Evolutionary conservation across 2,113 vertebrate species (phyloP).

Genomic region (Engystomops pustulosus): DNA sequence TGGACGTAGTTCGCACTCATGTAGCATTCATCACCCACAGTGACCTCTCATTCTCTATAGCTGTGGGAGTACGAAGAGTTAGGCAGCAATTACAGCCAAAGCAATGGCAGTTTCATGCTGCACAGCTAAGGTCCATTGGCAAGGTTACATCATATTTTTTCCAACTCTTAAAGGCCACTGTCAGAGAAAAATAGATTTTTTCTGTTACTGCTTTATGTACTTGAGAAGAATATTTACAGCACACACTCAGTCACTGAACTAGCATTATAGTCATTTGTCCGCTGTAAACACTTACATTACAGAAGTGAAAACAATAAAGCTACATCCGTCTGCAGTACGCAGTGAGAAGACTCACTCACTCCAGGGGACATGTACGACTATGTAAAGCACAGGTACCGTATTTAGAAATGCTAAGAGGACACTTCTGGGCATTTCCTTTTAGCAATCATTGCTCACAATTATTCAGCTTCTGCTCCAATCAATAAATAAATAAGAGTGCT

Average conservation of each 20-base stretch:
- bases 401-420: no score
- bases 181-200: not conserved
- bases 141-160: not conserved
- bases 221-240: not conserved
- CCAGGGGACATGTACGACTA: no score
- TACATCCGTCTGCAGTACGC: not conserved
- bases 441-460: no score
- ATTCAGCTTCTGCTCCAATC: no score
- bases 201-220: not conserved
- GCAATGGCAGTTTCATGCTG: constrained; percentile 12
- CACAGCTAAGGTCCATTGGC: constrained; percentile 20
- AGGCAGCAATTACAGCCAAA: constrained; percentile 30
- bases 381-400: no score
- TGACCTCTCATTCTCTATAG: constrained; percentile 18
- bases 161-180: not conserved
- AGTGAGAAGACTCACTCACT: no score
- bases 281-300: not conserved
- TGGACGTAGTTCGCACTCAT: not conserved
- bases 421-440: no score
- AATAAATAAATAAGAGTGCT: no score
- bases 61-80: not conserved
- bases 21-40: constrained; percentile 9
- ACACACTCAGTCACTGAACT: not conserved
- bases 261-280: not conserved
- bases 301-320: not conserved